Evolutionary conservation across 2,797 vertebrate species (phyloP).

Genomic region (Gastrophryne carolinensis): DNA sequence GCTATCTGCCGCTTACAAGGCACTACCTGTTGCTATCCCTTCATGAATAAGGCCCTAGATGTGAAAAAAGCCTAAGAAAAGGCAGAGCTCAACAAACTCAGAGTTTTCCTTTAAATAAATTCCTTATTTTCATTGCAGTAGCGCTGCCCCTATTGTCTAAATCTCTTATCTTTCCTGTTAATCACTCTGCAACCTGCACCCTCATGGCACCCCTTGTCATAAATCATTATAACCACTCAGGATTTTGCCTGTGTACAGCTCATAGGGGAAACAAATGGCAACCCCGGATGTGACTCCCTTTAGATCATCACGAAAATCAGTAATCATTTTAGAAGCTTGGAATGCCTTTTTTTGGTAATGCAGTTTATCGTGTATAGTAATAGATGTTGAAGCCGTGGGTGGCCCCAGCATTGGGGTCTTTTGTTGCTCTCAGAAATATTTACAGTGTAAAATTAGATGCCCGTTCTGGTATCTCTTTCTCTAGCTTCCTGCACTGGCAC

Average conservation of each 20-base stretch:
- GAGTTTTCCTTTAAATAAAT: constrained; percentile 1
- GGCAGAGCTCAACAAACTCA: no score
- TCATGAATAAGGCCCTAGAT: no score
- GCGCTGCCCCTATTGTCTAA: constrained; percentile 1
- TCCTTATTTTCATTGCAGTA: neutral
- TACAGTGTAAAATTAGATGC: constrained; percentile 37
- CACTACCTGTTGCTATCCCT: no score
- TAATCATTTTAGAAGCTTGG: neutral
- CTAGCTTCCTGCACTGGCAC: constrained; percentile 7
- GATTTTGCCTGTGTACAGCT: neutral
- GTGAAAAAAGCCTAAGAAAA: no score
- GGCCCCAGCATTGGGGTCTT: constrained; percentile 22
- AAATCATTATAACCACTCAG: neutral
- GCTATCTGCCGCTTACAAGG: no score
- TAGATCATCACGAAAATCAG: neutral
- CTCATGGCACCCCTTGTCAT: neutral
- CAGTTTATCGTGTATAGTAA: neutral
- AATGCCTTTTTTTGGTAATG: neutral
- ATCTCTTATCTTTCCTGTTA: neutral
- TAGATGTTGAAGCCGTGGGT: constrained; percentile 12
- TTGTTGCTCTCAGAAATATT: constrained; percentile 34
- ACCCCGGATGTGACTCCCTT: neutral
- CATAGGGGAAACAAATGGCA: neutral
- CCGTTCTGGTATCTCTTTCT: constrained; percentile 24
- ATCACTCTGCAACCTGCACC: neutral